Evolutionary conservation across 2,797 vertebrate genomes (phyloP), one percentile per base, ranked within the genome.

Genomic region (Sciaenops ocellatus): DNA sequence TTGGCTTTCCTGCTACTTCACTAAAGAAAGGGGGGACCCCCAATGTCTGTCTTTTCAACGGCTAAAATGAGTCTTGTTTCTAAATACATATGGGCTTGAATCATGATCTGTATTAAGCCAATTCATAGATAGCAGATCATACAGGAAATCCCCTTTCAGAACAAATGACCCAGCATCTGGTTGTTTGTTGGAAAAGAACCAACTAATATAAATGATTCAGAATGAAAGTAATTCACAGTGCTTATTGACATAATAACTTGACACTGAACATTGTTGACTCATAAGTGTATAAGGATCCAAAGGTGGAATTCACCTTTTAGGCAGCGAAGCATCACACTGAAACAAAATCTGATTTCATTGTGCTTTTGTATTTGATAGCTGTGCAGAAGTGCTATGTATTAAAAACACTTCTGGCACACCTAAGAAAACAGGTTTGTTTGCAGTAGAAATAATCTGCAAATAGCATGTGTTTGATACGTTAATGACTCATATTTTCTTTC

Each of bases 231-330:
- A 70, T 80, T 67, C 8, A n/a, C 55, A 66, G 28, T 30, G 42
- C 54, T 46, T 64, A 24, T 50, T 73, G 56, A 59, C 24, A 52
- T 72, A 70, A 80, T 68, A 70, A 61, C 26, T 44, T 34, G 28
- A 67, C 34, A 55, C 18, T 42, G 30, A 76, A 62, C 38, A 44
- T 22, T 56, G 77, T 26, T 80, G 75, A 81, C 76, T 87, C 46
- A 62, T 63, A 44, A 80, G 12, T 47, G 64, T 64, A 79, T 72
- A 30, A 73, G 6, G 15, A 77, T 84, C 76, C 52, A 42, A 38
- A 17, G 10, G 2, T 63, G 55, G 65, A 84, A 87, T 84, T 84
- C 79, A 75, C 76, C 69, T 84, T 54, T 51, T 59, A 84, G 76
- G 61, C 61, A 80, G 13, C 18, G 17, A 77, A 65, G 20, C 65